phyloP scores from a whole-genome alignment of 2,113 vertebrate species.

The Sebastes fasciatus region DNA sequence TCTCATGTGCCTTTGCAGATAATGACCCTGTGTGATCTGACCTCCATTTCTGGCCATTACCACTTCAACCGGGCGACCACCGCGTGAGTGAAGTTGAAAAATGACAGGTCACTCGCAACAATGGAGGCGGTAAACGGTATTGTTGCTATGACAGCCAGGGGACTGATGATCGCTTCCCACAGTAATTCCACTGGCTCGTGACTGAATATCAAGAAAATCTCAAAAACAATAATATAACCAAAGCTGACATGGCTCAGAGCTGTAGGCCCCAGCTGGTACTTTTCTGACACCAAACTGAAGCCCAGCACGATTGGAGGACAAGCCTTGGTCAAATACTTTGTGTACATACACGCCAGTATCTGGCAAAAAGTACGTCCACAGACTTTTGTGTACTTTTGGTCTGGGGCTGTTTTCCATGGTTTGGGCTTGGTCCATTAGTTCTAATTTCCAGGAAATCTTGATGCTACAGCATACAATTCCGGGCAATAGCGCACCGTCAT shows the following conservation, averaged over 20 bases:
- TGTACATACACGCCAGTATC: neutral
- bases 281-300: conserved; percentile 4
- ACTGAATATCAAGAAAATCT: conserved; percentile 25
- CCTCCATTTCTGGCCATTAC: conserved; percentile 65
- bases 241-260: conserved; percentile 5
- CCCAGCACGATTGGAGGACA: neutral
- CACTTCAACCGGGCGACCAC: conserved; percentile 49
- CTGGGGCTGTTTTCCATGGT: neutral
- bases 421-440: neutral
- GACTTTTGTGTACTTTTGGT: neutral
- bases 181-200: conserved; percentile 30
- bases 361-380: neutral
- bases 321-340: neutral
- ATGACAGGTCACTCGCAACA: conserved; percentile 24
- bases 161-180: conserved; percentile 11
- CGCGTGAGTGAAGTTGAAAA: conserved; percentile 25
- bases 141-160: conserved; percentile 39
- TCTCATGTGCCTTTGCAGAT: conserved; percentile 59
- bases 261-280: neutral
- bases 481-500: neutral
- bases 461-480: neutral
- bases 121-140: conserved; percentile 6
- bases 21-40: conserved; percentile 59
- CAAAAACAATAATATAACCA: conserved; percentile 17
- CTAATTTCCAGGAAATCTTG: neutral